Percentiles rank a stretch among this genome's conserved stretches.
Conservation (phyloP, 2,113 vertebrate genomes). For the Bombycilla garrulus region DNA sequence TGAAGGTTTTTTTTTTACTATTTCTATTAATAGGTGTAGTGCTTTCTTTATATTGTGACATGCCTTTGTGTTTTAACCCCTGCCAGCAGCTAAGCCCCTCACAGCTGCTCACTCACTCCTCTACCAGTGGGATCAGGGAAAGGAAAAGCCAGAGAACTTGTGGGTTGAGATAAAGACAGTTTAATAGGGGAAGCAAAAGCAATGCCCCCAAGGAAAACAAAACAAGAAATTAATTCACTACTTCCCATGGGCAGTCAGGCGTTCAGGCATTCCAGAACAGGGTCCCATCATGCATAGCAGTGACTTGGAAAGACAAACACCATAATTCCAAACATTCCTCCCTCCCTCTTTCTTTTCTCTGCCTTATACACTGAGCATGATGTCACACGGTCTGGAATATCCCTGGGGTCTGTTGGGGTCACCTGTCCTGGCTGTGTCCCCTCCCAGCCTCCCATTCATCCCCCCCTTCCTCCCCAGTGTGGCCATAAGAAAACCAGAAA, state of each 20-base stretch:
- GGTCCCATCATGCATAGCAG: too few relatives aligned
- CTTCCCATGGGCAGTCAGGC: not conserved
- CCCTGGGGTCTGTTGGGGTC: not conserved
- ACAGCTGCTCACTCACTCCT: not conserved
- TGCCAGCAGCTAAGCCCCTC: not conserved
- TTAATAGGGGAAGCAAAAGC: not conserved
- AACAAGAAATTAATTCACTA: not conserved
- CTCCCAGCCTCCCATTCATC: rapidly evolving
- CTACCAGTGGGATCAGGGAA: not conserved
- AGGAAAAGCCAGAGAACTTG: not conserved
- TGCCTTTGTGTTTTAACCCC: not conserved
- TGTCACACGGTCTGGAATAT: not conserved
- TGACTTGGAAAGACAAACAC: not conserved
- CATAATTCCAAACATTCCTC: not conserved
- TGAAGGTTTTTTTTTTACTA: not conserved
- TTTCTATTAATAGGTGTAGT: not conserved
- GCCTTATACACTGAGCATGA: not conserved
- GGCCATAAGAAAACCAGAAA: rapidly evolving
- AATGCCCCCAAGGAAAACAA: not conserved
- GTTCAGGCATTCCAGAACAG: not conserved
- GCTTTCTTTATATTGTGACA: not conserved
- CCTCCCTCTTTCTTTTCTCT: not conserved
- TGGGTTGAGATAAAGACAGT: not conserved
- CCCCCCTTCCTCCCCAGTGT: not conserved
- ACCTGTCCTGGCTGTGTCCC: not conserved